Conservation (phyloP, 2,113 vertebrate species). For the Hemiprocne comata region DNA sequence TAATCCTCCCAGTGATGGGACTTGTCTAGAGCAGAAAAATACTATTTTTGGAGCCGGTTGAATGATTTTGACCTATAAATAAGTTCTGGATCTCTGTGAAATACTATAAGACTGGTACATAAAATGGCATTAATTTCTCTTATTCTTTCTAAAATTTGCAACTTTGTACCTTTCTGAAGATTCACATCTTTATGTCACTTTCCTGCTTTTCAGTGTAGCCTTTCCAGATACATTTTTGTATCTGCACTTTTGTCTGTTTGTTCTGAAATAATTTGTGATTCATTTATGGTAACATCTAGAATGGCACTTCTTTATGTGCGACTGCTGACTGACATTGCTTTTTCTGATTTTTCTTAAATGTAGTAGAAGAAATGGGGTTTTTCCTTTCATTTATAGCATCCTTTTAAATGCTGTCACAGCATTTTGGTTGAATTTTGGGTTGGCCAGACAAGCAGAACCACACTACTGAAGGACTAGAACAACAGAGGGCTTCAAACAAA, state of each 20-base stretch:
- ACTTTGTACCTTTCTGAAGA: neutral
- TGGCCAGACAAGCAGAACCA: neutral
- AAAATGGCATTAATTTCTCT: neutral
- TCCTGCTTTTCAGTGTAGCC: neutral
- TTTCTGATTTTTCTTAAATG: conserved; percentile 39
- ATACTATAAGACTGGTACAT: neutral
- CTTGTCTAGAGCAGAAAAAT: neutral
- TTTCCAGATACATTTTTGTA: neutral
- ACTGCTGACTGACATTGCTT: neutral
- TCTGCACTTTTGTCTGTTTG: neutral
- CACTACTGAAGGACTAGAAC: neutral
- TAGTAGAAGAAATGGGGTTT: neutral
- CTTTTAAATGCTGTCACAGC: neutral
- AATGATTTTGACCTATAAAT: neutral
- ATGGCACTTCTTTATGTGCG: neutral
- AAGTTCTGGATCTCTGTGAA: neutral
- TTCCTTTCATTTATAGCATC: neutral
- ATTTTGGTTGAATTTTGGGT: neutral
- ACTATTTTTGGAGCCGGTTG: neutral
- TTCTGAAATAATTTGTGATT: conserved; percentile 25
- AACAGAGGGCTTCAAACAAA: neutral
- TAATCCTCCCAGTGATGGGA: neutral
- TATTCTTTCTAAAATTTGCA: neutral
- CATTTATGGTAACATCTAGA: neutral
- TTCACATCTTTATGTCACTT: neutral